Base-by-base conservation (phyloP, 1,140 invertebrate species). In the Babylonia areolata region DNA sequence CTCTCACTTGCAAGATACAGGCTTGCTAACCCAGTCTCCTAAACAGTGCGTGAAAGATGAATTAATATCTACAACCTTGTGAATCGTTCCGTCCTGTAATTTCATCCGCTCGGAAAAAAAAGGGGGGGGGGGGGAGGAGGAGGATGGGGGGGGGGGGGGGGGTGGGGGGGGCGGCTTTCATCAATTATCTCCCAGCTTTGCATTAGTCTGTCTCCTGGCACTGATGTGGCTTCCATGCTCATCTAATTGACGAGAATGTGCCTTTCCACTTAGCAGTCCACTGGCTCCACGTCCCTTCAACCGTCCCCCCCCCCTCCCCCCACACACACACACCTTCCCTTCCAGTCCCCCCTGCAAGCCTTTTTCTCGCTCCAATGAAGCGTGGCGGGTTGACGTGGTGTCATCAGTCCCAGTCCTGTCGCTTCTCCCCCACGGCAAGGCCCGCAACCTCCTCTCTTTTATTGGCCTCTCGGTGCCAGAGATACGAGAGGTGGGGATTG, bases 351-450 rank as follows among this genome's bases (percentile, higher is more conserved):
- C 23, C 5, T 23, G 58, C 58, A 5, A 64, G 58, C 28, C 58
- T n/a, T n/a, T 64, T 64, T 64, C 58, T 64, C 58, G 58, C 58
- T 64, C 58, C 58, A 64, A 23, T 64, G 58, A 64, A 64, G 58
- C 58, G 58, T 23, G 23, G 17, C 58, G 28, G 58, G 58, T 5
- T 23, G 58, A 5, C 58, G 28, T 64, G 58, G 58, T 64, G 58
- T 12, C 23, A 23, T 64, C 58, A 64, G 15, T 23, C 15, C 23
- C 58, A 64, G 23, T 5, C 28, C 58, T 23, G 58, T 64, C 28
- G 15, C 58, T 23, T 2, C 33, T 12, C 75, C 20, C 28, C 5
- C 75, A 11, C 75, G 0, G 31, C 5, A 2, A 5, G 20, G 2
- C 75, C 35, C 33, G 11, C 9, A 0, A 12, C 2, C 58, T 64